Conservation (phyloP, 1,140 invertebrate species). For the Rhynchophorus ferrugineus region DNA sequence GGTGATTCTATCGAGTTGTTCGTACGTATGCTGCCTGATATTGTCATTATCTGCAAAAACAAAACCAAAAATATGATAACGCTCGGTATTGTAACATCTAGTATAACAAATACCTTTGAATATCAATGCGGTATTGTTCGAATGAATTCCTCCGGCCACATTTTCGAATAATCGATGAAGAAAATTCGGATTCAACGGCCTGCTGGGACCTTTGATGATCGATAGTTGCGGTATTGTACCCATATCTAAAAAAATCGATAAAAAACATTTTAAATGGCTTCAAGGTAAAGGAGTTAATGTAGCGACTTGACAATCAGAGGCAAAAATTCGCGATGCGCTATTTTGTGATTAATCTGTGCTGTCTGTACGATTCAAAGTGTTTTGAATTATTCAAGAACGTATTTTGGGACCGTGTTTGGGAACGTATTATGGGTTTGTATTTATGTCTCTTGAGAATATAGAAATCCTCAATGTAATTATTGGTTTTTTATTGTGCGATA, state of each 20-base stretch:
- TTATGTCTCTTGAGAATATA: no score
- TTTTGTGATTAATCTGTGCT: no score
- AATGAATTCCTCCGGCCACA: conserved; percentile 17
- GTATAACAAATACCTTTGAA: conserved; percentile 33
- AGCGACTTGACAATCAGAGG: no score
- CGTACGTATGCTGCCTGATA: conserved; percentile 24
- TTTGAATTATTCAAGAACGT: no score
- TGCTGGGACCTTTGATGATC: conserved; percentile 35
- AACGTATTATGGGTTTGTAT: no score
- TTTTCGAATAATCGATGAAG: conserved; percentile 33
- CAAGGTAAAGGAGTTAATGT: no score
- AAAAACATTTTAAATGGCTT: not conserved
- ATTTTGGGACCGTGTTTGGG: no score
- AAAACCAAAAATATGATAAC: no score
- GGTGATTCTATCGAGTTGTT: conserved; percentile 27
- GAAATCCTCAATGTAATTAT: no score
- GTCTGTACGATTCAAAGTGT: no score
- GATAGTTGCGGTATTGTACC: conserved; percentile 37
- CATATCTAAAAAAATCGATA: conserved; percentile 25
- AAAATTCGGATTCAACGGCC: conserved; percentile 22
- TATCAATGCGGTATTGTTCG: conserved; percentile 32
- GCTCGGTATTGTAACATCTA: not conserved
- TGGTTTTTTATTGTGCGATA: no score
- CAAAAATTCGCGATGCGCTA: no score
- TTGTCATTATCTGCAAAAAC: conserved; percentile 19